Base-by-base conservation (phyloP, 2,888 invertebrate genomes). In the Hyposoter dolosus region DNA sequence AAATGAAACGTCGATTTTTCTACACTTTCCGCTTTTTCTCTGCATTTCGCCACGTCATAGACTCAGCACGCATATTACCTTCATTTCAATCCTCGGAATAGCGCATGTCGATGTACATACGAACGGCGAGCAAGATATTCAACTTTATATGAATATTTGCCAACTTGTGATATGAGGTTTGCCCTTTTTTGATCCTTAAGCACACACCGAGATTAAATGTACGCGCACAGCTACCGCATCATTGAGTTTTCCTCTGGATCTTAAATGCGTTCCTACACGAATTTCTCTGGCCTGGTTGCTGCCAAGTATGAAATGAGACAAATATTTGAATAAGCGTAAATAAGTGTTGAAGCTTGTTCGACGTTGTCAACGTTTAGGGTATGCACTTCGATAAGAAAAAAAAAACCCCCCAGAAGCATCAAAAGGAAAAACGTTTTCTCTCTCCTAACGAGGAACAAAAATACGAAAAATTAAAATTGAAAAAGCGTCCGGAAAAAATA, bases 81-180 rank as follows among this genome's bases (percentile, higher is more conserved):
- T 74, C 72, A 72, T 81, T 81, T 74, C 68, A 82, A 76, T 76
- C 23, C 60, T 82, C 40, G 56, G 23, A 35, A 43, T 69, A 69
- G 76, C 17, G 23, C 43, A 23, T 12, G 17, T 10, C 50, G 60
- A 69, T 81, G 12, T 75, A 53, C 69, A 28, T 71, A 65, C 50
- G 65, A 50, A 60, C 75, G 69, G 50, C 82, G 68, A 89, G 86
- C 82, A 88, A 90, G 91, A 92, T 93, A 92, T 93, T 92, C 92
- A 92, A 92, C 91, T 92, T 82, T 76, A 60, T 92, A 91, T 92
- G 93, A 93, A 92, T 93, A 93, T 93, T 93, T 93, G 91, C 92
- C 89, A 88, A 91, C 90, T 90, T 90, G 90, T 91, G 92, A 93
- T 93, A 93, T 93, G 93, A 93, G 91, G 91, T 92, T 91, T 92